phyloP scores from a whole-genome alignment of 1,140 invertebrate genomes.

The Pentalonia nigronervosa region DNA sequence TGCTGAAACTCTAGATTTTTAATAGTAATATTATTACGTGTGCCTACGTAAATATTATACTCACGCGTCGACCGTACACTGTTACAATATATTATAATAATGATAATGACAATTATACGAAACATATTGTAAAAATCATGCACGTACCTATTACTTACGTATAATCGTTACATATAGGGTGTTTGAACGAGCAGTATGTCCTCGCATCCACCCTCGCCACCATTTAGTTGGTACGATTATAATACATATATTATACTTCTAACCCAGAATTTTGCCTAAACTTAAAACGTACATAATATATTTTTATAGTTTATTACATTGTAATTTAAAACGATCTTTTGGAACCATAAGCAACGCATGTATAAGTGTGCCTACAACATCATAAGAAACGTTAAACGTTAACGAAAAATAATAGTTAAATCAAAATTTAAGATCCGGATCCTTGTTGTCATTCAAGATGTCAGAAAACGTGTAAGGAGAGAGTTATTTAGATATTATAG shows the following conservation, averaged over 20 bases:
- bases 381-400: not conserved
- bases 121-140: not conserved
- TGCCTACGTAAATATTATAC: not conserved
- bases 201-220: no score
- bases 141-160: not conserved
- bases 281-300: no score
- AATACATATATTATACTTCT: no score
- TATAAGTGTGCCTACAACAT: no score
- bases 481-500: not conserved
- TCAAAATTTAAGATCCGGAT: not conserved
- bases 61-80: not conserved
- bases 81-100: slow-evolving; percentile 3
- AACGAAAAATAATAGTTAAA: not conserved
- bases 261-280: no score
- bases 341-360: no score
- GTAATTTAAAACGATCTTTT: no score
- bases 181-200: not conserved
- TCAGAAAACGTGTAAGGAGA: not conserved
- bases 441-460: no score
- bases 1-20: slow-evolving; percentile 10
- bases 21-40: not conserved
- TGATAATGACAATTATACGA: not conserved
- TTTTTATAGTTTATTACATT: no score
- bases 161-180: not conserved
- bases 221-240: no score